Evolutionary conservation across 1,140 invertebrate species (phyloP).

Genomic region (Lepidurus arcticus): DNA sequence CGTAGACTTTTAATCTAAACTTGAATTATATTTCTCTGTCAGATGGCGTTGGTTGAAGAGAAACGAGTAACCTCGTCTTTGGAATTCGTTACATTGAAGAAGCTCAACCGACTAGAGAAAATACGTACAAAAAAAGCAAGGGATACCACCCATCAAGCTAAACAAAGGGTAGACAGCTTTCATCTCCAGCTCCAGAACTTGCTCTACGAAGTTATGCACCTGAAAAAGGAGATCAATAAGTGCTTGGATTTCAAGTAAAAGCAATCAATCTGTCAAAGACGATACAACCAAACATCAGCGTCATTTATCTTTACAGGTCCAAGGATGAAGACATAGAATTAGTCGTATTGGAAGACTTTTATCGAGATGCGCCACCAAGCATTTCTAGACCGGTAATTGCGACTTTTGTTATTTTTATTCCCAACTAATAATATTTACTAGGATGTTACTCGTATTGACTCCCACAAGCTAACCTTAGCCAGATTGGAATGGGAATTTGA

Average conservation of each 20-base stretch:
- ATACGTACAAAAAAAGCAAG: slow-evolving; percentile 71
- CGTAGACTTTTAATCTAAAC: background rate
- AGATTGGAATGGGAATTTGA: slow-evolving; percentile 85
- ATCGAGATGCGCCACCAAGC: slow-evolving; percentile 66
- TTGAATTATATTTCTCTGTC: background rate
- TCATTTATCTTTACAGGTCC: slow-evolving; percentile 56
- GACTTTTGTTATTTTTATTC: slow-evolving; percentile 25
- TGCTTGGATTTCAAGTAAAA: slow-evolving; percentile 83
- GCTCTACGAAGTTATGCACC: slow-evolving; percentile 88
- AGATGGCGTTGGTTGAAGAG: slow-evolving; percentile 55
- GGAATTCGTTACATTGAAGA: slow-evolving; percentile 72
- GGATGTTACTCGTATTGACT: slow-evolving; percentile 41
- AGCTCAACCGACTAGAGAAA: slow-evolving; percentile 85
- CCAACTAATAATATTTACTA: slow-evolving; percentile 34
- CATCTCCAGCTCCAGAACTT: slow-evolving; percentile 89
- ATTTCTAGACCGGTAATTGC: slow-evolving; percentile 62
- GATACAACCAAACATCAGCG: background rate
- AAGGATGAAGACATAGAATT: slow-evolving; percentile 90
- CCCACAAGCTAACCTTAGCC: slow-evolving; percentile 75
- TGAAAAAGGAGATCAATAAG: slow-evolving; percentile 88
- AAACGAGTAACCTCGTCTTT: slow-evolving; percentile 65
- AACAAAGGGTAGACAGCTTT: slow-evolving; percentile 79
- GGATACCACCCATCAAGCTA: slow-evolving; percentile 65
- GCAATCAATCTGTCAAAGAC: slow-evolving; percentile 24
- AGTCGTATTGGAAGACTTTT: slow-evolving; percentile 77